phyloP scores from a whole-genome alignment of 1,140 invertebrate species.

The Nephila pilipes region DNA sequence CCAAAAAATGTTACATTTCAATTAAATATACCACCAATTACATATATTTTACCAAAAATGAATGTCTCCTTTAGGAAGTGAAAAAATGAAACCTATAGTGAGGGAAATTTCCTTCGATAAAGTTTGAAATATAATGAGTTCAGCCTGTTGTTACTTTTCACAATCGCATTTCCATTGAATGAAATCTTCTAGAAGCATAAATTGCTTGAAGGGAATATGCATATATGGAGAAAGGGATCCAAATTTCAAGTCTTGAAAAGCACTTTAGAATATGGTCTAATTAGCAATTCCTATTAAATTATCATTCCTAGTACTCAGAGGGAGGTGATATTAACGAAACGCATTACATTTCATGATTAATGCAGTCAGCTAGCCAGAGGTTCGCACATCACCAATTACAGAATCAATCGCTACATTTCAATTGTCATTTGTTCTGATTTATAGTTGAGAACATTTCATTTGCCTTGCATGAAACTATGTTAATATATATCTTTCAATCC shows the following conservation, averaged over 20 bases:
- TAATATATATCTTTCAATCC: neutral
- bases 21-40: too few relatives aligned
- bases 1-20: too few relatives aligned
- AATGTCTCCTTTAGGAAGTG: too few relatives aligned
- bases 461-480: neutral
- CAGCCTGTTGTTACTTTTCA: too few relatives aligned
- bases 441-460: slow-evolving; percentile 28
- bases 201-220: neutral
- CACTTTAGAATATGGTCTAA: slow-evolving; percentile 13
- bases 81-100: too few relatives aligned
- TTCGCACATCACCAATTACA: slow-evolving; percentile 13
- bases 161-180: too few relatives aligned
- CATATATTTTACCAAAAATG: too few relatives aligned
- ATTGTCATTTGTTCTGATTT: slow-evolving; percentile 42
- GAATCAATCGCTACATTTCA: slow-evolving; percentile 31
- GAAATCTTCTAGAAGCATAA: too few relatives aligned
- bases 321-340: slow-evolving; percentile 41
- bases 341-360: slow-evolving; percentile 34
- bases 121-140: too few relatives aligned
- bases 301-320: neutral
- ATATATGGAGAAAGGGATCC: neutral
- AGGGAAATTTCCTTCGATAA: too few relatives aligned
- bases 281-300: slow-evolving; percentile 40
- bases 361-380: slow-evolving; percentile 35
- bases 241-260: slow-evolving; percentile 21